Base-by-base conservation (phyloP, 1,140 invertebrate species). In the Tetramorium alpestre region DNA sequence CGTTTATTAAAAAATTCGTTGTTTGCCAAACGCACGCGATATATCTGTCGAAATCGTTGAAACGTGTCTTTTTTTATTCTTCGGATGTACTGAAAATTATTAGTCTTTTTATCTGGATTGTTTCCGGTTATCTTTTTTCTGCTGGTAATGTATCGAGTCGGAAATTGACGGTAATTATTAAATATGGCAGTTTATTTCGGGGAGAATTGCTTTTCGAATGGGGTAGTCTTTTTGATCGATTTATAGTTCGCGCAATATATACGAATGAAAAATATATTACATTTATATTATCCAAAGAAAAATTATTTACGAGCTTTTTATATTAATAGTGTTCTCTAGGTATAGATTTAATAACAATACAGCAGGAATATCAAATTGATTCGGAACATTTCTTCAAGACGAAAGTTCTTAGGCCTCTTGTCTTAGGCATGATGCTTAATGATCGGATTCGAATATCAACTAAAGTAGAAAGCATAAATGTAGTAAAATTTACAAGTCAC, bases 1-100 rank as follows among this genome's bases (percentile, higher is more conserved):
- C 44, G 44, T 10, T 77, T 76, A 28, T 54, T 28, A 44, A 90
- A 67, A 89, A 69, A 90, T 89, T 90, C 89, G 89, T 90, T 90
- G 89, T 85, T 47, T 78, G 56, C 22, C 76, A 84, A 75, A 77
- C 41, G 65, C 58, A 82, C 54, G 60, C 60, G 60, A 25, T 47
- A 56, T 13, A 41, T 0, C 38, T 60, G 16, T 76, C n/a, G 18
- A 44, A 69, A 64, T 56, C 47, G 11, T 80, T 54, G 64, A 41
- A n/a, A 84, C 13, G 13, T 85, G 16, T 41, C 25, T n/a, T 51
- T 44, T 22, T 51, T 49, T 47, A 70, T 54, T 54, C 44, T 54
- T 44, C 28, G 38, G n/a, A 77, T n/a, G 60, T 33, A 47, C 4
- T 49, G 28, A 73, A 38, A 60, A 49, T 73, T 49, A 73, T 49